Base-by-base conservation (phyloP, 1,140 invertebrate genomes). In the Archivesica marissinica region DNA sequence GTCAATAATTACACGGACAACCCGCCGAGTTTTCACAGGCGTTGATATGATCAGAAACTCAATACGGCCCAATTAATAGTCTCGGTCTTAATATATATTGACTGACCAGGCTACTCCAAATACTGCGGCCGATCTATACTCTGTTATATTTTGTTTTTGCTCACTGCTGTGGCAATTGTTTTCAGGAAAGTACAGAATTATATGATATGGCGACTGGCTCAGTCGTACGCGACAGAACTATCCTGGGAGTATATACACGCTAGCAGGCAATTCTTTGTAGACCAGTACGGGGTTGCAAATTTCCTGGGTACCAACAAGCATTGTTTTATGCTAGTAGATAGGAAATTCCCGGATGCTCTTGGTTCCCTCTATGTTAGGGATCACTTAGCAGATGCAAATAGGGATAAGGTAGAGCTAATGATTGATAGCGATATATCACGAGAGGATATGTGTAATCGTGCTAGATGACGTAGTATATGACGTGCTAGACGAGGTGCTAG, bases 181-280 rank as follows among this genome's bases (percentile, higher is more conserved):
- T 91, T 54, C 87, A 95, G 95, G 84, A 93, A 94, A 9, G 86
- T 96, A 59, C 96, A 96, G 90, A 95, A 95, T 88, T 96, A 96
- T 88, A 87, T 96, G 50, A 95, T 95, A 85, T 96, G 95, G 95
- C 94, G 94, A 64, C 90, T 96, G 23, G 94, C 95, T 11, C 90
- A 94, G 17, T 92, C 94, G 30, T 96, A 95, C 90, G 88, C 95
- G 9, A 95, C 95, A 4, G 96, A 95, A 88, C 91, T 96, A 68
- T 95, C 95, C 0, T 92, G 94, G 84, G 93, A 94, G 56, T 96
- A 94, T 89, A 94, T 94, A 47, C 93, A 95, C 25, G 94, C 94
- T n/a, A 87, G 94, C 47, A 92, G 95, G 87, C 89, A 94, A n/a
- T 96, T 95, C 88, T 92, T 94, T 74, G 93, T 93, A 72, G 94